Conservation (phyloP, 2,888 invertebrate genomes). For the Tipula helvola region DNA sequence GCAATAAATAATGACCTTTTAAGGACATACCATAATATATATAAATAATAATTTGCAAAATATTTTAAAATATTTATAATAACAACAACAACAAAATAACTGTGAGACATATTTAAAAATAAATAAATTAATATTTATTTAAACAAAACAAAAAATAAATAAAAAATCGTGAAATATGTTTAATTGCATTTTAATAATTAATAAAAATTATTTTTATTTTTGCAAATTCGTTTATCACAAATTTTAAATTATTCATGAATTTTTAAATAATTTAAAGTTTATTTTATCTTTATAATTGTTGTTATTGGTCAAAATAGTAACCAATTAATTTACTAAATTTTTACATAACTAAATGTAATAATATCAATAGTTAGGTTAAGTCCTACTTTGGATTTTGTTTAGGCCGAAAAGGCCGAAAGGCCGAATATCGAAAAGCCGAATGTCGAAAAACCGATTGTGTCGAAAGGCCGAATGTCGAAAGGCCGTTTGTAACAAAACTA, state of each 20-base stretch:
- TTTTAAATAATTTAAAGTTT: background rate
- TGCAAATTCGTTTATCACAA: background rate
- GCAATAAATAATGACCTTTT: background rate
- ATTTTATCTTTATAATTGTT: background rate
- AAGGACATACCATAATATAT: background rate
- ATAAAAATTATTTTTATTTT: background rate
- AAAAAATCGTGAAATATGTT: background rate
- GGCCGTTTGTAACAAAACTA: no score
- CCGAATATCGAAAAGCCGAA: no score
- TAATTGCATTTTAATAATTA: constrained; percentile 7
- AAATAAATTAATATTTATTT: background rate
- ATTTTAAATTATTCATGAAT: background rate
- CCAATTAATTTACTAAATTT: no score
- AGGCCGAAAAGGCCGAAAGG: no score
- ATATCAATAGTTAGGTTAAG: no score
- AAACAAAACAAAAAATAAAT: background rate
- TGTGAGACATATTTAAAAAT: background rate
- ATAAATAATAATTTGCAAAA: background rate
- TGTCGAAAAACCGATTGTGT: no score
- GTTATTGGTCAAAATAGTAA: background rate
- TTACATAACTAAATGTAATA: no score
- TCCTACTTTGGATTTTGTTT: no score
- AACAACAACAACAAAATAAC: background rate
- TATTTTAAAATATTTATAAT: background rate
- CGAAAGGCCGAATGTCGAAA: no score